Percentiles rank a stretch among this genome's conserved stretches.
phyloP scores from a whole-genome alignment of 2,113 vertebrate species.

The Syngnathus scovelli region DNA sequence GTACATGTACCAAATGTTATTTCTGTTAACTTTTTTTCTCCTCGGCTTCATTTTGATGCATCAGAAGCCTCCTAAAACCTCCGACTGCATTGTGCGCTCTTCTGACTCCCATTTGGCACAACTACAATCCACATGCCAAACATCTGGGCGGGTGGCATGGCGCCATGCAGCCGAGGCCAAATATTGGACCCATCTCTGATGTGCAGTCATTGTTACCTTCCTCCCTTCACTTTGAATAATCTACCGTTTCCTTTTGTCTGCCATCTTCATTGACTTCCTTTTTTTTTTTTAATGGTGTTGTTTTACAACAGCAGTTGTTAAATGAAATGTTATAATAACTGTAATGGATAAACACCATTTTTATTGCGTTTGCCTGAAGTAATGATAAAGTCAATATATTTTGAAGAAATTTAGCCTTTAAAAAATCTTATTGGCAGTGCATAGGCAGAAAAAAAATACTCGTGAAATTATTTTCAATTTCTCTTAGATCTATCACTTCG shows the following conservation, averaged over 20 bases:
- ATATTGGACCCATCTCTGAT: constrained; percentile 55
- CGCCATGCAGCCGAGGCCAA: constrained; percentile 43
- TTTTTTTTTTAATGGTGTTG: constrained; percentile 14
- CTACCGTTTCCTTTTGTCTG: constrained; percentile 37
- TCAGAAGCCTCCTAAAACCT: constrained; percentile 34
- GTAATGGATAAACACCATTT: neutral
- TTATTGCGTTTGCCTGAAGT: neutral
- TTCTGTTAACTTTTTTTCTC: neutral
- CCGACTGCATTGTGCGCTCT: constrained; percentile 20
- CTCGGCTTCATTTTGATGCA: constrained; percentile 41
- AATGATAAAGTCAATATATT: neutral
- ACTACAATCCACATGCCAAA: constrained; percentile 48
- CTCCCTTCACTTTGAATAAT: constrained; percentile 40
- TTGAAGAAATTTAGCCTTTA: constrained; percentile 15
- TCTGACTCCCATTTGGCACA: constrained; percentile 55
- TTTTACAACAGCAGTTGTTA: constrained; percentile 22
- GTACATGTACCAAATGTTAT: neutral
- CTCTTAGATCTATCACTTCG: constrained; percentile 14
- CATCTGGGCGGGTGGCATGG: constrained; percentile 65
- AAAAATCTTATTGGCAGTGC: neutral
- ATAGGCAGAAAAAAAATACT: constrained; percentile 28
- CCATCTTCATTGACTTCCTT: constrained; percentile 42
- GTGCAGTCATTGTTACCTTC: constrained; percentile 41
- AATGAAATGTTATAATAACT: neutral
- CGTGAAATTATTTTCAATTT: constrained; percentile 35